Percentiles rank a stretch among this genome's conserved stretches.
Evolutionary conservation across 2,797 vertebrate genomes (phyloP).

Genomic region (Tragelaphus oryx): DNA sequence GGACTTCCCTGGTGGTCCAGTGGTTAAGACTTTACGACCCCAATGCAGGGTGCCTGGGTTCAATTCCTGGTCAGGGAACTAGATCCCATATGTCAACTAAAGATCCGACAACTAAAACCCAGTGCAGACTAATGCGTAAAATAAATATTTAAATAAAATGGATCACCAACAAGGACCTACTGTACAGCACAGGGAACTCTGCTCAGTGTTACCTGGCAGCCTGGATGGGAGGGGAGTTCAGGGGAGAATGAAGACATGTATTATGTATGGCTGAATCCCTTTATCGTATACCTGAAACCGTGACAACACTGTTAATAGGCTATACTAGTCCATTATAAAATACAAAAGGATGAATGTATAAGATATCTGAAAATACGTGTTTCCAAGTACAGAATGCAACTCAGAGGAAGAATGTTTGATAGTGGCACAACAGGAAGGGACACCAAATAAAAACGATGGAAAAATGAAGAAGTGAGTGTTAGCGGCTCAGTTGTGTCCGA

Average conservation of each 20-base stretch:
- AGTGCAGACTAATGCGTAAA: background rate
- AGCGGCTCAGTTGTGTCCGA: fast-evolving
- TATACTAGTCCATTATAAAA: background rate
- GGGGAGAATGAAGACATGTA: background rate
- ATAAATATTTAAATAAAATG: background rate
- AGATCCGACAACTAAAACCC: background rate
- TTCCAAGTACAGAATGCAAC: background rate
- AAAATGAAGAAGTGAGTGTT: background rate
- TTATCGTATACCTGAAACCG: background rate
- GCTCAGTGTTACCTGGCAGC: background rate
- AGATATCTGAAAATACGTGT: background rate
- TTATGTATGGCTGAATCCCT: background rate
- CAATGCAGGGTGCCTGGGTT: background rate
- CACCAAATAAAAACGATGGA: background rate
- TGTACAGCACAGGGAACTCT: background rate
- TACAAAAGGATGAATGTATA: background rate
- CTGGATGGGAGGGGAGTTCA: background rate
- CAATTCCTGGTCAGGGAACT: background rate
- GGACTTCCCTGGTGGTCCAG: background rate
- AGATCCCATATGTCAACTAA: background rate
- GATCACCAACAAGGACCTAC: background rate
- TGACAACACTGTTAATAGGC: background rate
- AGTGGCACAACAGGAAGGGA: background rate
- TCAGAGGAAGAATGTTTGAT: background rate
- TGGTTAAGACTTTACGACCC: background rate